Evolutionary conservation across 1,140 invertebrate genomes (phyloP).

Genomic region (Drosophila mayri): DNA sequence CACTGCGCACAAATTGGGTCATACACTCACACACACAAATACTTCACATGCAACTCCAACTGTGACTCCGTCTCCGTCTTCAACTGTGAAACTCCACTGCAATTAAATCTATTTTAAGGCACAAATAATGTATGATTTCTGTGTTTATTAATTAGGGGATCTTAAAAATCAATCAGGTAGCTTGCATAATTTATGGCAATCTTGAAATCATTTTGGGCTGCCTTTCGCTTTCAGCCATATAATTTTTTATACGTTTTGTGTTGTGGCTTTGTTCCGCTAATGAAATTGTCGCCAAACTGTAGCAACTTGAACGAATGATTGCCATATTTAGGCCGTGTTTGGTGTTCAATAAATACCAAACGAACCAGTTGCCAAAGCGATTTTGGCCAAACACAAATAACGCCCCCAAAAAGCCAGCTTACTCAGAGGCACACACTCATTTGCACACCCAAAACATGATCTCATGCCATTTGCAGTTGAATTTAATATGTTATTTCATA

Average conservation of each 20-base stretch:
- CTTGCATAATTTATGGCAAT: conserved; percentile 67
- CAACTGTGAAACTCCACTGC: conserved; percentile 12
- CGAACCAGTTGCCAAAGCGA: conserved; percentile 43
- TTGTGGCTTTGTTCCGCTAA: conserved; percentile 48
- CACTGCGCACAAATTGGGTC: conserved; percentile 78
- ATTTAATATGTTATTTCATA: conserved; percentile 30
- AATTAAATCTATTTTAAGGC: conserved; percentile 57
- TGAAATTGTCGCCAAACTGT: conserved; percentile 75
- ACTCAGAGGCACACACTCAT: conserved; percentile 15
- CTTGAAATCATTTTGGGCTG: conserved; percentile 33
- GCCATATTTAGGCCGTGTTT: conserved; percentile 67
- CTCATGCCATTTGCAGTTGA: conserved; percentile 44
- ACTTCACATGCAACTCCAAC: conserved; percentile 51
- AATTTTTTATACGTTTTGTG: conserved; percentile 38
- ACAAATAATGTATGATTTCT: conserved; percentile 43
- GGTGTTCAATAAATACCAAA: conserved; percentile 45
- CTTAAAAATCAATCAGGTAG: conserved; percentile 69
- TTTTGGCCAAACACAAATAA: conserved; percentile 37
- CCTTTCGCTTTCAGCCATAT: conserved; percentile 66
- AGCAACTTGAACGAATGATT: conserved; percentile 47
- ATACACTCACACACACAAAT: conserved; percentile 35
- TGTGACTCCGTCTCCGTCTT: background rate
- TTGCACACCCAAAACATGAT: conserved; percentile 33
- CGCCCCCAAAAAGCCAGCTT: conserved; percentile 29
- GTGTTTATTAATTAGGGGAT: conserved; percentile 71